Base-by-base conservation (phyloP, 2,888 invertebrate genomes). In the Philonicus albiceps region DNA sequence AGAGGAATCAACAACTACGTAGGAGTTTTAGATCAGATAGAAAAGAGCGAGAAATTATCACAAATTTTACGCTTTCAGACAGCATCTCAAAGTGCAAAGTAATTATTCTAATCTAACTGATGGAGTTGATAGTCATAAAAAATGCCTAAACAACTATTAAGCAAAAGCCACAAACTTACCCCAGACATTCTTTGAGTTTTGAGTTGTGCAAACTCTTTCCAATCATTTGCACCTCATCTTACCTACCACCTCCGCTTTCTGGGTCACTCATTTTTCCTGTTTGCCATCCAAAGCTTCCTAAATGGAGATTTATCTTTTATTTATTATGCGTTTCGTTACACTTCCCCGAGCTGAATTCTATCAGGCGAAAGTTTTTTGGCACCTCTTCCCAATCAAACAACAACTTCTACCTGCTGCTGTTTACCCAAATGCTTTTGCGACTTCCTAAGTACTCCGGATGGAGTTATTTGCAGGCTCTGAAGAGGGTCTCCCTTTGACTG, bases 271-370 rank as follows among this genome's bases (percentile, higher is more conserved):
- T 64, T 64, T 49, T 64, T 64, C 64, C 64, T 64, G 64, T 64
- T 64, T 64, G 27, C 64, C 64, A 19, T 22, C 27, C 64, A 64
- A 11, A 22, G 27, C 7, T 64, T 64, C 27, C 64, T 76, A 40
- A 76, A 76, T 76, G 37, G n/a, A 43, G 76, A 76, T 76, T 76
- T 37, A 76, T 76, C 37, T 76, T 34, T n/a, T 40, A 76, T 76
- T 76, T 40, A 75, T 73, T 73, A 34, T n/a, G 74, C 64, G 27
- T 64, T n/a, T 74, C 74, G 34, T 31, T 74, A 40, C 40, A 37
- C 34, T 40, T 43, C 19, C 19, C 8, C 76, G 34, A 40, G 13
- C 5, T 76, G 37, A 37, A 8, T n/a, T 19, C 40, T 22, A 43
- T 19, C 40, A 37, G 37, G n/a, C 34, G 22, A 76, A 76, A 40